Percentiles rank a stretch among this genome's conserved stretches.
These are phyloP conservation scores for Porites lutea DNA, from an alignment of 64 coral and sea anemone species.

Conservation along the genomic window DNA sequence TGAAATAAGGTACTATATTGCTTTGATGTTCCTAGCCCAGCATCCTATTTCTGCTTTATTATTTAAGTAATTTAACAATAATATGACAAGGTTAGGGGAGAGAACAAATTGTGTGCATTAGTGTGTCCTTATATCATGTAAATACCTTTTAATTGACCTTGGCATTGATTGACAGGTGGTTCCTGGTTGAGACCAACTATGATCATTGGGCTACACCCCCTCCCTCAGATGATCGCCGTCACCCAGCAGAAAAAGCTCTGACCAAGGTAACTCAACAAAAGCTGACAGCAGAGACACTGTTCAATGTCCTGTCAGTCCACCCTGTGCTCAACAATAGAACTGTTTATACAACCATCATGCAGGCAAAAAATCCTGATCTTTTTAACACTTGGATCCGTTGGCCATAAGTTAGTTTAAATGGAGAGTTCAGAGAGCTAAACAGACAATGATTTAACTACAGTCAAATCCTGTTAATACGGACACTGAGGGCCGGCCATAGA, in stretches of 20 bases:
- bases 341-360: constrained; percentile 91
- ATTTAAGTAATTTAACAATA: too few relatives aligned
- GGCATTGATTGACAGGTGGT: constrained; percentile 64
- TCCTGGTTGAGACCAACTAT: constrained; percentile 97
- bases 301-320: constrained; percentile 72
- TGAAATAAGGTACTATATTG: too few relatives aligned
- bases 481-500: too few relatives aligned
- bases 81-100: too few relatives aligned
- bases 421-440: background rate
- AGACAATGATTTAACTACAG: too few relatives aligned
- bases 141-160: too few relatives aligned
- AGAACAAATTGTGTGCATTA: too few relatives aligned
- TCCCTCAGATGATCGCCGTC: constrained; percentile 85
- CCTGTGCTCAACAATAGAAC: constrained; percentile 81
- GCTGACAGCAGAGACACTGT: constrained; percentile 50
- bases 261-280: constrained; percentile 74
- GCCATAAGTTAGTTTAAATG: background rate
- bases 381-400: constrained; percentile 86
- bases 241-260: constrained; percentile 77
- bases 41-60: too few relatives aligned
- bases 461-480: too few relatives aligned
- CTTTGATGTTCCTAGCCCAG: too few relatives aligned
- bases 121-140: too few relatives aligned
- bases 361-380: constrained; percentile 70
- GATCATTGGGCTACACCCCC: constrained; percentile 95